These are phyloP conservation scores for Caenorhabditis parvicauda DNA, from an alignment of 2,888 invertebrate species.

Conservation along the genomic window DNA sequence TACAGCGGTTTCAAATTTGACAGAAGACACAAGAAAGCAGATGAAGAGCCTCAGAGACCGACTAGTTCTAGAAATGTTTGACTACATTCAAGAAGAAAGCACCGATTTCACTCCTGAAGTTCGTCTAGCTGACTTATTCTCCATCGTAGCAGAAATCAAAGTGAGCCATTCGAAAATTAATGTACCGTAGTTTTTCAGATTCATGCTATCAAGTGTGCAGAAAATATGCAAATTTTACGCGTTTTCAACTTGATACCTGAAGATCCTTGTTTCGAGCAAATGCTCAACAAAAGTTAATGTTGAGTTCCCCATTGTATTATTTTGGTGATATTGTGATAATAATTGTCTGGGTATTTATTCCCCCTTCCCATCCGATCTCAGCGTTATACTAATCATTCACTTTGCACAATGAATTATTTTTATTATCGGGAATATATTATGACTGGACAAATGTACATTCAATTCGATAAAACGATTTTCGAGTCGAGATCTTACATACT, in stretches of 20 bases:
- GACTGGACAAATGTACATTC: not conserved
- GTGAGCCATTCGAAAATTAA: too few relatives aligned
- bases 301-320: constrained; percentile 7
- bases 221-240: constrained; percentile 55
- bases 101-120: constrained; percentile 43
- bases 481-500: not conserved
- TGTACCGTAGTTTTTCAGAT: too few relatives aligned
- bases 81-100: constrained; percentile 36
- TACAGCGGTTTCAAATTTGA: constrained; percentile 28
- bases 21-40: constrained; percentile 17
- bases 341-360: not conserved
- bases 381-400: not conserved
- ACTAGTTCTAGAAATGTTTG: constrained; percentile 43
- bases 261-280: constrained; percentile 48
- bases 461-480: not conserved
- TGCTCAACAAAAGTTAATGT: constrained; percentile 27
- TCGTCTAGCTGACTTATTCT: constrained; percentile 45
- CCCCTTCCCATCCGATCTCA: not conserved
- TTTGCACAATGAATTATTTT: not conserved
- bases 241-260: constrained; percentile 49
- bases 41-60: constrained; percentile 38
- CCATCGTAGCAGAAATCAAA: too few relatives aligned
- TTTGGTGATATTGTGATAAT: too few relatives aligned
- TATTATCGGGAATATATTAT: not conserved
- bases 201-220: constrained; percentile 44